Conservation (phyloP, 2,797 vertebrate genomes). For the Eupleurogrammus muticus region DNA sequence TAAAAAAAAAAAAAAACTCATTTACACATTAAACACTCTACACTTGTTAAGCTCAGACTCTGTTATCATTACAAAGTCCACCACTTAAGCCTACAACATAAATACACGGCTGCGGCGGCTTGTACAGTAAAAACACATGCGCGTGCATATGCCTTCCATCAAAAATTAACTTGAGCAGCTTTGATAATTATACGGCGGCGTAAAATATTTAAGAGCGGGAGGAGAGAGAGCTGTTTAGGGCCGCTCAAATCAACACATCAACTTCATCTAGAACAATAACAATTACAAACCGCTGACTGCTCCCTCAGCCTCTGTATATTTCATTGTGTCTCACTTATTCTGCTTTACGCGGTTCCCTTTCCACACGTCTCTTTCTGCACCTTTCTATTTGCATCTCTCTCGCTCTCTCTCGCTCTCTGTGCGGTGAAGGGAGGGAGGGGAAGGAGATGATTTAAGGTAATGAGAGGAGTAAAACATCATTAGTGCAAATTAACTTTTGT, state of each 20-base stretch:
- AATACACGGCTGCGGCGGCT: slow-evolving; percentile 65
- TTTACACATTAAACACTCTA: slow-evolving; percentile 77
- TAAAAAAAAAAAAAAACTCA: slow-evolving; percentile 58
- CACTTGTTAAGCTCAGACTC: slow-evolving; percentile 71
- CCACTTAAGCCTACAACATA: slow-evolving; percentile 83
- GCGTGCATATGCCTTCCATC: slow-evolving; percentile 66
- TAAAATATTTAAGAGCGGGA: slow-evolving; percentile 74
- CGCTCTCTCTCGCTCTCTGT: slow-evolving; percentile 36
- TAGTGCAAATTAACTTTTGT: slow-evolving; percentile 91
- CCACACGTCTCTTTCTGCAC: slow-evolving; percentile 39
- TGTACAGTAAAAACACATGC: slow-evolving; percentile 75
- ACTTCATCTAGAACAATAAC: slow-evolving; percentile 66
- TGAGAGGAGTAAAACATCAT: slow-evolving; percentile 89
- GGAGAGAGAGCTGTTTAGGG: slow-evolving; percentile 57
- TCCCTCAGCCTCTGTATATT: slow-evolving; percentile 36
- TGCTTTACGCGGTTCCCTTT: slow-evolving; percentile 23
- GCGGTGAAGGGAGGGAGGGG: slow-evolving; percentile 54
- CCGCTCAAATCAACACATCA: slow-evolving; percentile 39
- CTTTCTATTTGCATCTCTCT: slow-evolving; percentile 54
- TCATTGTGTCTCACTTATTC: slow-evolving; percentile 46
- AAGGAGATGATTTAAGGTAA: slow-evolving; percentile 87
- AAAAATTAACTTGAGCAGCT: slow-evolving; percentile 75
- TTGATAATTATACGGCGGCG: slow-evolving; percentile 72
- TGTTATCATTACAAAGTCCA: slow-evolving; percentile 78
- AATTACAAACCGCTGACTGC: slow-evolving; percentile 71